A percentile compares a stretch with the other conserved stretches of the same genome.
Conservation (phyloP, 2,888 invertebrate genomes). For the Taenaris catops region DNA sequence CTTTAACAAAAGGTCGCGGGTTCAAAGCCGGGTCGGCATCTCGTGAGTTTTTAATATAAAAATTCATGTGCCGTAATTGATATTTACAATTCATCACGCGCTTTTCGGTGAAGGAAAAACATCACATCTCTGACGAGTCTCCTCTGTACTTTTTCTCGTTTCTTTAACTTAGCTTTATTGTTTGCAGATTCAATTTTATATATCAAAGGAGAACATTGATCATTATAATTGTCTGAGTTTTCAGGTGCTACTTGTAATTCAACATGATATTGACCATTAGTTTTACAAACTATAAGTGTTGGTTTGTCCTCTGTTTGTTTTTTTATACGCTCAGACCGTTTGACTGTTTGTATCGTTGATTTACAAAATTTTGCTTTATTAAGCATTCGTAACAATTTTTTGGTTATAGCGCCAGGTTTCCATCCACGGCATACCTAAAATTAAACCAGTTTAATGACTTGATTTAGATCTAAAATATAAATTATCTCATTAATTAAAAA, state of each 20-base stretch:
- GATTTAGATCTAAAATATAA: background rate
- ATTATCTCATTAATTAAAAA: slow-evolving; percentile 17
- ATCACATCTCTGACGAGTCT: slow-evolving; percentile 36
- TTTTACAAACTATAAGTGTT: slow-evolving; percentile 47
- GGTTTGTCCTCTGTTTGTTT: slow-evolving; percentile 48
- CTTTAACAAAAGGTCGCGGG: no score
- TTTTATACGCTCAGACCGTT: slow-evolving; percentile 38
- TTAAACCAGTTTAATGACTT: background rate
- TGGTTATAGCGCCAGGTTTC: slow-evolving; percentile 64
- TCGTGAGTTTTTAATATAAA: no score
- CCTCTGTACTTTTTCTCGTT: slow-evolving; percentile 32
- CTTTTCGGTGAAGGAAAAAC: no score
- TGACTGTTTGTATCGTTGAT: slow-evolving; percentile 27
- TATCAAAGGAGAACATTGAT: slow-evolving; percentile 41
- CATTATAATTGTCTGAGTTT: slow-evolving; percentile 27
- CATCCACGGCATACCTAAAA: slow-evolving; percentile 49
- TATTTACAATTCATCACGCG: no score
- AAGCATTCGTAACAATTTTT: slow-evolving; percentile 45
- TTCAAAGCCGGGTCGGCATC: no score
- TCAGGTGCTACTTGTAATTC: slow-evolving; percentile 47
- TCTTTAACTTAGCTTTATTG: slow-evolving; percentile 40
- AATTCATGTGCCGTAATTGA: no score
- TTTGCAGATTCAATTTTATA: slow-evolving; percentile 48
- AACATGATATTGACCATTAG: slow-evolving; percentile 50
- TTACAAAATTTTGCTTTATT: slow-evolving; percentile 41